Conservation (phyloP, 2,797 vertebrate species). For the Tragopan temminckii region DNA sequence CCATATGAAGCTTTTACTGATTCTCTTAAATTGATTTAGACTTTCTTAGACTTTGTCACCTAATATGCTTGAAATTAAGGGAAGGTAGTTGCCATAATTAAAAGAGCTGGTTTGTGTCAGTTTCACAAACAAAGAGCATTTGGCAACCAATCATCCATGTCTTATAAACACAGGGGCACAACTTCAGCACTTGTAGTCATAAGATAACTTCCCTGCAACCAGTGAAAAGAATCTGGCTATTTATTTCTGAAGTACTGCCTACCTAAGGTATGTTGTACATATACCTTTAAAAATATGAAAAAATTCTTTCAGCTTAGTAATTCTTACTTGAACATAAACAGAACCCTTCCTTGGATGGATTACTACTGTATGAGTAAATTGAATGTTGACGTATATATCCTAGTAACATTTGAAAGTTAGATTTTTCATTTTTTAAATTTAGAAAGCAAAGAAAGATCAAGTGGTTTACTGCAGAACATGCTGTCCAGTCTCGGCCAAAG, state of each 20-base stretch:
- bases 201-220: background rate
- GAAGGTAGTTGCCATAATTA: slow-evolving; percentile 11
- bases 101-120: background rate
- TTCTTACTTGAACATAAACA: background rate
- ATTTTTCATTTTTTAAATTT: background rate
- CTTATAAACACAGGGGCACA: background rate
- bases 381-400: background rate
- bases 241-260: background rate
- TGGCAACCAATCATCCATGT: background rate
- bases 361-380: background rate
- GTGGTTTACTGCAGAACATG: background rate
- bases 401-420: background rate
- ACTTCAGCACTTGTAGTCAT: background rate
- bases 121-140: background rate
- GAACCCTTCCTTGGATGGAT: background rate
- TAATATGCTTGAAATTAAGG: background rate
- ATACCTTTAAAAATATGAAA: background rate
- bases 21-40: background rate
- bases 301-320: background rate
- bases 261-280: background rate
- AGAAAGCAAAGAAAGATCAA: background rate
- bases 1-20: background rate
- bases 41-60: background rate
- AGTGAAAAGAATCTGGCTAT: background rate
- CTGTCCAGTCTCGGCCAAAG: background rate